Evolutionary conservation across 1,140 invertebrate genomes (phyloP), one percentile per base, ranked within the genome.

Genomic region (Heliothis virescens): DNA sequence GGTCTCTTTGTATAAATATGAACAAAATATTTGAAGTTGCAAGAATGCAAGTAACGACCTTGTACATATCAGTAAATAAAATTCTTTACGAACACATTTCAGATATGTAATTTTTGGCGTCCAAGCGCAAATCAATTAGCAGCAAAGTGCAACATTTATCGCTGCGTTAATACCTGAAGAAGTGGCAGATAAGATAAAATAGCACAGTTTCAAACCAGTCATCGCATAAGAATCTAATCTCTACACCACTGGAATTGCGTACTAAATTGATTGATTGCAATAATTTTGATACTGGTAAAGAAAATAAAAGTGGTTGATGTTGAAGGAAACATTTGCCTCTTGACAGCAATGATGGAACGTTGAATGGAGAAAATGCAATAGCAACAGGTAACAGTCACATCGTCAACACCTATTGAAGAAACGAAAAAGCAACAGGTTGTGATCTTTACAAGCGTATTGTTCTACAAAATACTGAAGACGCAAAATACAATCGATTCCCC

Each of bases 51-150:
- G 34, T 41, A 41, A 41, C 34, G 34, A 41, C 34, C 34, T 41
- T 41, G 34, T 7, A 9, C 34, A 41, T 41, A 55, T 55, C 52
- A 55, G 15, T 16, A n/a, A 55, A 55, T 16, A 55, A 55, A 55
- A 41, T 41, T 41, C 34, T 41, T 41, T 41, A 41, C 5, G 34
- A 41, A 9, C 34, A 41, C 34, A 41, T 41, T 41, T 41, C 34
- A 41, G 34, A 41, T 9, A 41, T 41, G 34, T 41, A 55, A 72
- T 34, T 55, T 55, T 55, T 26, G 34, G 9, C 21, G 15, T 2
- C 11, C 55, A 74, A 74, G 53, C 21, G n/a, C 29, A 60, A 74
- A 74, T 74, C 55, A 74, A 74, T 74, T 74, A 59, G 34, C 41
- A 59, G 3, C 11, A 16, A 74, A 74, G 34, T 74, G 55, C 71